Base-by-base conservation (phyloP, 1,140 invertebrate species). In the Danaus plexippus region DNA sequence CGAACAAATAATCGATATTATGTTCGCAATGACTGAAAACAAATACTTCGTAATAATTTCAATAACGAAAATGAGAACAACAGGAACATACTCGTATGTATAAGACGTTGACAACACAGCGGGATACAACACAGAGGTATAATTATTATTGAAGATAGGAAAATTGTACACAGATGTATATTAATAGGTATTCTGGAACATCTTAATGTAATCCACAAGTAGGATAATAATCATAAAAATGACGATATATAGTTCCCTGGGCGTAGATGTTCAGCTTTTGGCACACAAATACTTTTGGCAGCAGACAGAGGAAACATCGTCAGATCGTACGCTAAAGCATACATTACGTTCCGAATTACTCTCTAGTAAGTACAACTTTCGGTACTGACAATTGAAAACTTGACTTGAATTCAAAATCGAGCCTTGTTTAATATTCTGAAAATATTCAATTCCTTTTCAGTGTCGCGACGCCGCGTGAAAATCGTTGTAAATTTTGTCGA, bases 261-360 rank as follows among this genome's bases (percentile, higher is more conserved):
- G 54, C 47, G 57, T 64, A 56, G 45, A 53, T 47, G 62, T 65
- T 54, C 62, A 56, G 62, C 61, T 65, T 55, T 61, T 65, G 59
- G 63, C 63, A 57, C 52, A 43, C 49, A 47, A 11, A 54, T 45
- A 42, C 47, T 52, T 45, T 61, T 65, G 59, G 59, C 60, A 65
- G 57, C 15, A 22, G 41, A 43, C 44, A 55, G 40, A 57, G 59
- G 53, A 55, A 52, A 46, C 45, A 47, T 52, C 52, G 41, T 44
- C 53, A 55, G 43, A 22, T 46, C 32, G 52, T 49, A 48, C 10
- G 48, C 53, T 52, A 47, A 55, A 56, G 47, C 44, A 22, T 42
- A 45, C 59, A 47, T 52, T 43, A 52, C 11, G 48, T 41, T 43
- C 43, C 51, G 54, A 61, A 55, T 61, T 56, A 61, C 56, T 50